Evolutionary conservation across 64 coral and sea anemone species (phyloP), one percentile per base, ranked within the genome.

Genomic region (Cladopsammia gracilis): DNA sequence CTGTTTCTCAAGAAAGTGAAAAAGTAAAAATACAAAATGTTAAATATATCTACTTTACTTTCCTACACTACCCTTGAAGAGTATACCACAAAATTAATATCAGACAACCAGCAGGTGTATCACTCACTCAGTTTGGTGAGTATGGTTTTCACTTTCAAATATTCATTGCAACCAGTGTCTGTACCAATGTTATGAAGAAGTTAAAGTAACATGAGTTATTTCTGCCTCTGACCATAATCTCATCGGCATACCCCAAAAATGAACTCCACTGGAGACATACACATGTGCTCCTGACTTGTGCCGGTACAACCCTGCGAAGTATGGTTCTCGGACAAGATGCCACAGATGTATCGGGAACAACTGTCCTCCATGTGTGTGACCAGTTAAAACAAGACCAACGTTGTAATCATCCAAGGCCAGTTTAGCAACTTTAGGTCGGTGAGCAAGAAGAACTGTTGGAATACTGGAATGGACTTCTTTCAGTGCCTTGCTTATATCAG

Each of bases 171-270:
- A 34, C 34, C 34, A 34, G 34, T 34, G 34, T 34, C 34, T 34
- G 34, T 34, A 2, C 34, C 2, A 34, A 34, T 34, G 34, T 48
- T 47, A 10, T 16, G 92, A 82, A 13, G 95, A 73, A 19, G 58
- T 79, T 50, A 97, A 77, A 15, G 92, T 90, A 48, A 97, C 54
- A 60, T 94, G 81, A 66, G 87, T 77, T 48, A 97, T 94, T 77
- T 97, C 95, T 44, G 92, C 77, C 1, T 54, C 64, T 0, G 95
- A 97, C 88, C 70, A 91, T 34, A 97, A 75, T 34, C 95, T 86
- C 95, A 97, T 97, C 20, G 95, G 95, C 91, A 97, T 97, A 0
- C 95, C 95, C 95, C 95, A 97, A 58, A 85, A 97, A 82, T 93
- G 66, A 10, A 89, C 72, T 11, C 95, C 95, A 76, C 87, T 94